Percentiles rank a stretch among this genome's conserved stretches.
Evolutionary conservation across 2,888 invertebrate species (phyloP).

Genomic region (Dermolepida albohirtum): DNA sequence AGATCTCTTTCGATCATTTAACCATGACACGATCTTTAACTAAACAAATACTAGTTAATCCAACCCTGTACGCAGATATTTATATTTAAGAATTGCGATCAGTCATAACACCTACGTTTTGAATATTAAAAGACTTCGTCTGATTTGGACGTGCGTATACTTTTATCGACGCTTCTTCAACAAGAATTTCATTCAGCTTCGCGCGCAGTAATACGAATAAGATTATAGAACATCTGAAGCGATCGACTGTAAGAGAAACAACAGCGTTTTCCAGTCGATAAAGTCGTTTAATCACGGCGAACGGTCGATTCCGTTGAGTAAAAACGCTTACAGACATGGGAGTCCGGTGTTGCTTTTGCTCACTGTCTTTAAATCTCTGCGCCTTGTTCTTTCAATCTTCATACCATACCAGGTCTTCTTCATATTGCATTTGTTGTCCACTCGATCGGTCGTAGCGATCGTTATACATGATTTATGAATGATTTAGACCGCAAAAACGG

Average conservation of each 20-base stretch:
- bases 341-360: background rate
- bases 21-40: too few species aligned
- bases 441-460: background rate
- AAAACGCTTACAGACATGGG: background rate
- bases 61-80: background rate
- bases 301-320: background rate
- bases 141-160: background rate
- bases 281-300: constrained; percentile 16
- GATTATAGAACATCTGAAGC: constrained; percentile 1
- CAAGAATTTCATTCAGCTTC: constrained; percentile 3
- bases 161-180: constrained; percentile 1
- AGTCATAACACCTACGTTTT: constrained; percentile 1
- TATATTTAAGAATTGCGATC: constrained; percentile 14
- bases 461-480: constrained; percentile 12
- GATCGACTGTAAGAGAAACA: background rate
- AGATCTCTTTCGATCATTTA: too few species aligned
- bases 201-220: background rate
- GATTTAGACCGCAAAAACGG: constrained; percentile 15
- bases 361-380: background rate
- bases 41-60: background rate
- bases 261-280: constrained; percentile 11
- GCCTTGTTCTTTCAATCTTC: too few species aligned
- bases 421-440: background rate
- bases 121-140: constrained; percentile 15
- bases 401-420: too few species aligned